phyloP scores from a whole-genome alignment of 2,113 vertebrate genomes.

The Anseranas semipalmata region DNA sequence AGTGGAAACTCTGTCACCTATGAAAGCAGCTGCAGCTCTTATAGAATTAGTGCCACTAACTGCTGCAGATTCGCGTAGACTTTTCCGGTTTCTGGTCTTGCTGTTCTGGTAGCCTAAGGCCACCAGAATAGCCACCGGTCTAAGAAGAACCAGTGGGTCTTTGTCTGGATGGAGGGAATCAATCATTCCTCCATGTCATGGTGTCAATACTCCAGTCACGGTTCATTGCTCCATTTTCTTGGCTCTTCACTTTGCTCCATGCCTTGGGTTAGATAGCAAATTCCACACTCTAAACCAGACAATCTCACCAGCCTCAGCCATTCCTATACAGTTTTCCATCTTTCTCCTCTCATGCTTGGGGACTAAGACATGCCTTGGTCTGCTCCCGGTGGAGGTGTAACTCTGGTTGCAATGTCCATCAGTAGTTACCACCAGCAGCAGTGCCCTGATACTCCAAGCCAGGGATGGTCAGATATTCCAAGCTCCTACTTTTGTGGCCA shows the following conservation, averaged over 20 bases:
- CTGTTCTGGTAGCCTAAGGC: background rate
- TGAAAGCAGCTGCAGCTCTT: constrained; percentile 18
- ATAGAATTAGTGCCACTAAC: background rate
- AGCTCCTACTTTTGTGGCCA: background rate
- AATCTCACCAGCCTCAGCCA: background rate
- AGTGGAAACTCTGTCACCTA: constrained; percentile 37
- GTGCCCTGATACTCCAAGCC: background rate
- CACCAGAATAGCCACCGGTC: background rate
- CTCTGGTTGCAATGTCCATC: background rate
- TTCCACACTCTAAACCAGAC: background rate
- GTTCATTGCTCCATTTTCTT: background rate
- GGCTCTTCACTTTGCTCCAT: background rate
- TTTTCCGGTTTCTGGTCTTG: background rate
- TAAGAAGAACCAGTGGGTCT: background rate
- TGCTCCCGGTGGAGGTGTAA: background rate
- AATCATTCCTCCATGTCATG: background rate
- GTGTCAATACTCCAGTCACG: background rate
- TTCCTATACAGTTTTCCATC: background rate
- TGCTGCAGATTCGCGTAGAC: background rate
- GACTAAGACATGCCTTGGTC: background rate
- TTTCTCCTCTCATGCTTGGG: background rate
- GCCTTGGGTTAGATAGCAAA: background rate
- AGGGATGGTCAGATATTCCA: background rate
- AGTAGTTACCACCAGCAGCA: background rate
- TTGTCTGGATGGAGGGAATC: background rate